phyloP scores from a whole-genome alignment of 2,888 invertebrate species.

The Nomada fabriciana region DNA sequence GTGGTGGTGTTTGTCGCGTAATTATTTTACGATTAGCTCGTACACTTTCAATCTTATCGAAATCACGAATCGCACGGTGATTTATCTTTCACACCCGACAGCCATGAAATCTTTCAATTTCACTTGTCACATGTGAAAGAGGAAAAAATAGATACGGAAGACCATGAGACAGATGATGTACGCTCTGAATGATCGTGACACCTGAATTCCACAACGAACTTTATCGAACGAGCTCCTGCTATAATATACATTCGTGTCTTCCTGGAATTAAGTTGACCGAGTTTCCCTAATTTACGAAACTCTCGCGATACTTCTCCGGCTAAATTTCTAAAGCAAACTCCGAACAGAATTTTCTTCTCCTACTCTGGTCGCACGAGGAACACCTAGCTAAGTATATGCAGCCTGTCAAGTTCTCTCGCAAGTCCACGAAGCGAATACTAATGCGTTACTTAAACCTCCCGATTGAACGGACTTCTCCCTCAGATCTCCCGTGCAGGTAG shows the following conservation, averaged over 20 bases:
- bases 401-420: not conserved
- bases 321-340: not conserved
- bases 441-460: conserved; percentile 3
- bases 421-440: not conserved
- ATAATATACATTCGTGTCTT: not conserved
- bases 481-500: not conserved
- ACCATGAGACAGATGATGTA: not conserved
- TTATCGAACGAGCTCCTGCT: not conserved
- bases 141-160: not conserved
- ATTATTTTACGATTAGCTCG: conserved; percentile 46
- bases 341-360: not conserved
- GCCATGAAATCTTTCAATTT: not conserved
- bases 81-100: not conserved
- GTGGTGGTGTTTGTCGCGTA: conserved; percentile 64
- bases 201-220: not conserved
- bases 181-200: conserved; percentile 5
- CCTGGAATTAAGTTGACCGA: not conserved
- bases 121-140: not conserved
- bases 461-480: not conserved
- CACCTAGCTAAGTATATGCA: not conserved
- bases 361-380: not conserved
- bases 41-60: not conserved
- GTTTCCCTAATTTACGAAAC: conserved; percentile 12
- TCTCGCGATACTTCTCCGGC: not conserved
- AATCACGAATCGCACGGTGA: conserved; percentile 18